phyloP scores from a whole-genome alignment of 2,113 vertebrate genomes.

The Callithrix jacchus region DNA sequence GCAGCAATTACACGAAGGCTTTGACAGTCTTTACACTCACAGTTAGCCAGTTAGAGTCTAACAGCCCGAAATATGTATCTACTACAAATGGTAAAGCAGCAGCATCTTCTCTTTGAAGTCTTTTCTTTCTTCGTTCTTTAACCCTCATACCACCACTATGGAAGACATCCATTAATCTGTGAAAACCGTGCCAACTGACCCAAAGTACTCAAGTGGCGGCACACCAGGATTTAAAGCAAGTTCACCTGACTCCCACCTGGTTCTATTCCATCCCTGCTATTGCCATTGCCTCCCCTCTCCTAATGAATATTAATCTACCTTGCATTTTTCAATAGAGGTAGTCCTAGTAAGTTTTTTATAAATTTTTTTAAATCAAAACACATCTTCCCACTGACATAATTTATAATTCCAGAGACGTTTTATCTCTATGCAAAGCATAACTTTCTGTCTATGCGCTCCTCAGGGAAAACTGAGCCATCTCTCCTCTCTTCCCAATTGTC shows the following conservation, averaged over 20 bases:
- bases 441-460: background rate
- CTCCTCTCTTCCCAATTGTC: background rate
- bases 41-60: background rate
- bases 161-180: background rate
- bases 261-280: accelerated
- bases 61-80: background rate
- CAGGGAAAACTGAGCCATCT: background rate
- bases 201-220: no score
- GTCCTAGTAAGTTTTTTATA: background rate
- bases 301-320: background rate
- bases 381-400: background rate
- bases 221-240: background rate
- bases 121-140: background rate
- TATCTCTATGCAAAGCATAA: background rate
- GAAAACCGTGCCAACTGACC: background rate
- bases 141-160: background rate
- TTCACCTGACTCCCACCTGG: no score
- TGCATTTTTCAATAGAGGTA: background rate
- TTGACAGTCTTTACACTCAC: background rate
- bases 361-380: background rate
- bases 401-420: background rate
- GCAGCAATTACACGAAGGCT: background rate
- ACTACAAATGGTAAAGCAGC: background rate
- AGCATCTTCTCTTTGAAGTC: background rate
- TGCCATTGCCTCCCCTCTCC: background rate